Base-by-base conservation (phyloP, 1,140 invertebrate genomes). In the Cyrtorhinus lividipennis region DNA sequence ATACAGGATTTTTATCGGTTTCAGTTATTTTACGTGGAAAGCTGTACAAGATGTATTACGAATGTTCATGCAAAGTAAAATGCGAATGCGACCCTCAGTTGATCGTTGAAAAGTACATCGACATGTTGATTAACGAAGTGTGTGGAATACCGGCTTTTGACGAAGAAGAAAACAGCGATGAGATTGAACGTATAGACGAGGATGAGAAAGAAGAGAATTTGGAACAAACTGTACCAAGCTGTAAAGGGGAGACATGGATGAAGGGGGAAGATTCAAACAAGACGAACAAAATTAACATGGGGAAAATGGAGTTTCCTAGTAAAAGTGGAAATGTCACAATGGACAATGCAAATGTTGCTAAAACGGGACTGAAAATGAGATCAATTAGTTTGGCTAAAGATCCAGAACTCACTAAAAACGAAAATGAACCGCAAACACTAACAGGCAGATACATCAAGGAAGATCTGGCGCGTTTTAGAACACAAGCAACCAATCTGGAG, bases 1-100 rank as follows among this genome's bases (percentile, higher is more conserved):
- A n/a, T n/a, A n/a, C n/a, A n/a, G n/a, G n/a, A n/a, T n/a, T n/a
- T n/a, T n/a, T n/a, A n/a, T n/a, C n/a, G n/a, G n/a, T n/a, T 53
- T 12, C 48, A 53, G 48, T 53, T 53, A 53, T 53, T 13, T 8
- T 53, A 12, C 48, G 48, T 53, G 48, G 48, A 53, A 53, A 53
- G 48, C 48, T 53, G 48, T 53, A 53, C 20, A 53, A 53, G 18
- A 53, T 53, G 10, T 13, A 53, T 20, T 53, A 53, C 20, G 48
- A 53, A 12, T 53, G 48, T 22, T 15, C 18, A 3, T 53, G 48
- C 20, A 20, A 20, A 10, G 48, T 13, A 53, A 53, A 5, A 12
- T 53, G 48, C 20, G 5, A 12, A 5, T 53, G 48, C 18, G 48
- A 53, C 20, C 48, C 48, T 13, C 8, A 53, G 48, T 5, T 13